phyloP scores from a whole-genome alignment of 2,888 invertebrate species.

The Atethmia centrago region DNA sequence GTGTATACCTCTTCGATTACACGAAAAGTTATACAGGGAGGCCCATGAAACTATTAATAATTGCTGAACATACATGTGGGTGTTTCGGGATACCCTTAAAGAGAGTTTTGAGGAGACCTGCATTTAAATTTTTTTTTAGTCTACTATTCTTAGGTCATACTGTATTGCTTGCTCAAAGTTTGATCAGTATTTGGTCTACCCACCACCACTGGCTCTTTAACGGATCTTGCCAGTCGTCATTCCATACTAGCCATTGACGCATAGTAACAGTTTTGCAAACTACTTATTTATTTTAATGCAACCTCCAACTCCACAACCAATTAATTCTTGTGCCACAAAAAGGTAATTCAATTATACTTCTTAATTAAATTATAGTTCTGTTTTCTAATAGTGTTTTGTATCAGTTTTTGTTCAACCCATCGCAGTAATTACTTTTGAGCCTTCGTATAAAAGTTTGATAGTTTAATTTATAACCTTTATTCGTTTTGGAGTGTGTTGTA shows the following conservation, averaged over 20 bases:
- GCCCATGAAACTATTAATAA: neutral
- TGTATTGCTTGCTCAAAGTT: no score
- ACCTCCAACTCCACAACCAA: conserved; percentile 39
- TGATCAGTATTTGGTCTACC: neutral
- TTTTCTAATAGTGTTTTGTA: conserved; percentile 62
- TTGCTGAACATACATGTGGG: no score
- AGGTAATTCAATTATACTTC: conserved; percentile 59
- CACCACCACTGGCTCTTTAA: neutral
- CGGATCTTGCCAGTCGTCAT: neutral
- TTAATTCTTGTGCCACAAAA: conserved; percentile 61
- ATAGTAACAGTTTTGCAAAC: neutral
- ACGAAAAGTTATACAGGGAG: neutral
- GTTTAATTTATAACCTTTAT: conserved; percentile 65
- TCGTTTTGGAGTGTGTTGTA: conserved; percentile 56
- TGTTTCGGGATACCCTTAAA: neutral
- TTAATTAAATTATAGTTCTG: conserved; percentile 79
- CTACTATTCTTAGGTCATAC: neutral
- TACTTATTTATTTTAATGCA: conserved; percentile 31
- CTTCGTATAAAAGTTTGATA: conserved; percentile 65
- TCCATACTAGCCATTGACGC: neutral
- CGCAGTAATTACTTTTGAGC: conserved; percentile 72
- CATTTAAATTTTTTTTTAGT: no score
- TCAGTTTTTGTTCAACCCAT: conserved; percentile 76
- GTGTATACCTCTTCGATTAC: no score
- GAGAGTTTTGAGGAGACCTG: neutral